A percentile compares a stretch with the other conserved stretches of the same genome.
Conservation (phyloP, 2,888 invertebrate species). For the Masnerella sp. region DNA sequence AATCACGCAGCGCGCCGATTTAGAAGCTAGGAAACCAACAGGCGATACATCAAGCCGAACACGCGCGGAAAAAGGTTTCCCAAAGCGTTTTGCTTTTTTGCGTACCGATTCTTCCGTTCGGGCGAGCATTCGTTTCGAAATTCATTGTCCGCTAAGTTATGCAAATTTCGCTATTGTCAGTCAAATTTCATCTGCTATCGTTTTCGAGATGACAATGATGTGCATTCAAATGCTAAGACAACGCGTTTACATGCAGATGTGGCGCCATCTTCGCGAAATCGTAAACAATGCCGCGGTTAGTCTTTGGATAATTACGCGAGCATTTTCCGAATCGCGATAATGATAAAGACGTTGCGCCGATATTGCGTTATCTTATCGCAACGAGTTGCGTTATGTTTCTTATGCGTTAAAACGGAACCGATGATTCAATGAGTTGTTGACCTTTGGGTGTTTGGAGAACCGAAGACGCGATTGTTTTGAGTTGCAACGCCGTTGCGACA, state of each 20-base stretch:
- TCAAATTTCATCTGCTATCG: slow-evolving; percentile 29
- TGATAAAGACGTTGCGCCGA: too few relatives aligned
- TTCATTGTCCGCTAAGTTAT: slow-evolving; percentile 22
- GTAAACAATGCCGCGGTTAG: too few relatives aligned
- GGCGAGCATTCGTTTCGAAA: slow-evolving; percentile 9
- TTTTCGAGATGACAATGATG: slow-evolving; percentile 4
- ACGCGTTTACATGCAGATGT: slow-evolving; percentile 3
- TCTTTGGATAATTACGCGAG: too few relatives aligned
- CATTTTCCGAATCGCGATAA: too few relatives aligned
- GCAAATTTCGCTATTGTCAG: slow-evolving; percentile 43
- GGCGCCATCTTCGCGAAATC: neutral
- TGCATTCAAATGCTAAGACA: slow-evolving; percentile 13
- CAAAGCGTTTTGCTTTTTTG: slow-evolving; percentile 12
- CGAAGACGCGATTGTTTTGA: too few relatives aligned
- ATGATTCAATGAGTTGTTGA: slow-evolving; percentile 20
- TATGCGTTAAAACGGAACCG: too few relatives aligned
- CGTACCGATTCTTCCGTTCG: slow-evolving; percentile 24
- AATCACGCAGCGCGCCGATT: neutral
- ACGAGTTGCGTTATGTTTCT: too few relatives aligned
- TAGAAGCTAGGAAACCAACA: neutral
- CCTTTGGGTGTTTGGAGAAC: too few relatives aligned
- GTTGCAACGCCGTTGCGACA: too few relatives aligned
- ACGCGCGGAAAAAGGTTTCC: neutral
- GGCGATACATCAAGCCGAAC: neutral
- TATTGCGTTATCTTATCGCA: too few relatives aligned